Evolutionary conservation across 2,888 invertebrate genomes (phyloP), one percentile per base, ranked within the genome.

Genomic region (Drosophila tanythrix): DNA sequence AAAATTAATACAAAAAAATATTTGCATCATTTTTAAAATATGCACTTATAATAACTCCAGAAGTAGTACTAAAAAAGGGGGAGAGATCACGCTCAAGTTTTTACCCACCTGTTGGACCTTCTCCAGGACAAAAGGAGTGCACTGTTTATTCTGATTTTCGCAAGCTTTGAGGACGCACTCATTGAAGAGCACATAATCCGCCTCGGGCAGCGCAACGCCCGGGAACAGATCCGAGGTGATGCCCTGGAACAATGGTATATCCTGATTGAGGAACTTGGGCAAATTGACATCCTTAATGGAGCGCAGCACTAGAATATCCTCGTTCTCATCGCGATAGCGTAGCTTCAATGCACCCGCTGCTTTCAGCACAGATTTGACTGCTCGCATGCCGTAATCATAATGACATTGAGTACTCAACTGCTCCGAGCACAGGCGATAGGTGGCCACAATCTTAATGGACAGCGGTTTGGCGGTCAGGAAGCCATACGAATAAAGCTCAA

Each of bases 381-480:
- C 98, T 74, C 99, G 94, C 98, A 99, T 98, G 10, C 97, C 99
- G 90, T 99, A 99, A 95, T 99, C 99, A 89, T 99, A 99, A 93
- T 98, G 98, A 90, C 96, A 95, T 93, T 98, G 98, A 0, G 98
- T 97, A 18, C 98, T 98, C 79, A 99, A 94, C 93, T 98, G 98
- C 90, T 98, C 98, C 0, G 98, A 98, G 90, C 98, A 99, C 65
- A 99, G 94, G 68, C 97, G 95, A 93, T 98, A 99, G 0, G 98
- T 98, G 29, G 98, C 98, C 3, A 98, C 98, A 87, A 99, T 98
- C 94, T 99, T 99, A 27, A 98, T 95, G 0, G 98, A 96, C 43
- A 99, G 93, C 0, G 97, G 97, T 81, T 97, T 96, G 0, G 98
- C 98, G 0, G 96, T 96, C 63, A 98, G 94, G 92, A 98, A 99